These are phyloP conservation scores for Urechis unicinctus DNA, from an alignment of 2,888 invertebrate species.

Conservation along the genomic window DNA sequence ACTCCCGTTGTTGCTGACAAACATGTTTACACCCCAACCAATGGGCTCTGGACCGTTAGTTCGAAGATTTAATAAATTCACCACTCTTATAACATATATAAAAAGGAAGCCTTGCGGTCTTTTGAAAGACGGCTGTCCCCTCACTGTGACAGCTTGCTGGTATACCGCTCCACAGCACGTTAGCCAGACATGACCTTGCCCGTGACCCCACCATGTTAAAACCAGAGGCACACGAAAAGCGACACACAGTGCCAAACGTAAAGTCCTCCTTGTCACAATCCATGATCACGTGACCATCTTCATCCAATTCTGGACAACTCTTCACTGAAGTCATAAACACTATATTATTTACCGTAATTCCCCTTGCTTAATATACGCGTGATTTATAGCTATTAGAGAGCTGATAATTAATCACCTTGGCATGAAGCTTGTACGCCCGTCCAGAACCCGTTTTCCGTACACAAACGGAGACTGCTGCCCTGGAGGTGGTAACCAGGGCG, in stretches of 20 bases:
- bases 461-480: conserved; percentile 58
- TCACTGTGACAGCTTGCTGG: conserved; percentile 63
- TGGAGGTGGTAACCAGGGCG: conserved; percentile 59
- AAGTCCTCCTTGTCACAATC: conserved; percentile 45
- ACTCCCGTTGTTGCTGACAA: too few relatives aligned
- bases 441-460: conserved; percentile 63
- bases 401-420: conserved; percentile 56
- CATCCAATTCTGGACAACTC: conserved; percentile 57
- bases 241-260: conserved; percentile 61
- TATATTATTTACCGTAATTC: too few relatives aligned
- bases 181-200: conserved; percentile 61
- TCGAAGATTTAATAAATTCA: too few relatives aligned
- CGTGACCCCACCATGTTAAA: conserved; percentile 61
- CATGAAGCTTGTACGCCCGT: conserved; percentile 62
- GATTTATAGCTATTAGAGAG: too few relatives aligned
- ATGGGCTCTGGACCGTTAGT: too few relatives aligned
- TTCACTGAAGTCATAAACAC: conserved; percentile 61
- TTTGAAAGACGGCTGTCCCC: too few relatives aligned
- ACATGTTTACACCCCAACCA: too few relatives aligned
- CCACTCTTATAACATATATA: too few relatives aligned
- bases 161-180: conserved; percentile 66
- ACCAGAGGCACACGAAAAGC: conserved; percentile 61
- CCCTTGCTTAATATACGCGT: too few relatives aligned
- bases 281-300: conserved; percentile 59
- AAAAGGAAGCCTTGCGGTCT: too few relatives aligned